A percentile compares a stretch with the other conserved stretches of the same genome.
Evolutionary conservation across 2,888 invertebrate genomes (phyloP).

Genomic region (Nipponacmea schrenckii): DNA sequence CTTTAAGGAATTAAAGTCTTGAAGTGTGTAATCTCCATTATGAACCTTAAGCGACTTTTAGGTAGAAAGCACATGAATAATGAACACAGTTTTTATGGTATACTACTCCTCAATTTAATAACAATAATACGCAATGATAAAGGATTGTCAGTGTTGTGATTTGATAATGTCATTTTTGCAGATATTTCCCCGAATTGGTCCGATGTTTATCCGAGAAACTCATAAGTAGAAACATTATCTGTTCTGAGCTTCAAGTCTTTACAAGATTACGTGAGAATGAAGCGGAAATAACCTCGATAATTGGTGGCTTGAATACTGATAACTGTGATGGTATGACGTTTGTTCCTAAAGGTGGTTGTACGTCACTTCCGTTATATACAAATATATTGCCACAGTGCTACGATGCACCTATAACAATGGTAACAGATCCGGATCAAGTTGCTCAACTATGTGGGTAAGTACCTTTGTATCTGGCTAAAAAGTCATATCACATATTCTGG

Average conservation of each 20-base stretch:
- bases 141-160: too few relatives aligned
- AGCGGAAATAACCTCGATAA: not conserved
- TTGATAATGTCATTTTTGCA: not conserved
- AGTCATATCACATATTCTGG: too few relatives aligned
- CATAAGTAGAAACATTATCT: not conserved
- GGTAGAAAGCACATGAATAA: too few relatives aligned
- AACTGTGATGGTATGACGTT: constrained; percentile 1
- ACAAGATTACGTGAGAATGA: not conserved
- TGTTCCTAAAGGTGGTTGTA: not conserved
- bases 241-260: not conserved
- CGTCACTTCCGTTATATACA: not conserved
- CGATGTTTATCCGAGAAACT: not conserved
- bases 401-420: not conserved
- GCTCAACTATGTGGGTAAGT: not conserved
- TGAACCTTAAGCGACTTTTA: too few relatives aligned
- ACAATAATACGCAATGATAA: too few relatives aligned
- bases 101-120: too few relatives aligned
- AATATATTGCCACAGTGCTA: not conserved
- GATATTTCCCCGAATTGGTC: not conserved
- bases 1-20: too few relatives aligned
- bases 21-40: too few relatives aligned
- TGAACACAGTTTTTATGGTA: too few relatives aligned
- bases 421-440: not conserved
- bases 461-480: not conserved
- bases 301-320: constrained; percentile 1